A percentile compares a stretch with the other conserved stretches of the same genome.
Conservation (phyloP, 2,797 vertebrate species). For the Eulemur rubriventer region DNA sequence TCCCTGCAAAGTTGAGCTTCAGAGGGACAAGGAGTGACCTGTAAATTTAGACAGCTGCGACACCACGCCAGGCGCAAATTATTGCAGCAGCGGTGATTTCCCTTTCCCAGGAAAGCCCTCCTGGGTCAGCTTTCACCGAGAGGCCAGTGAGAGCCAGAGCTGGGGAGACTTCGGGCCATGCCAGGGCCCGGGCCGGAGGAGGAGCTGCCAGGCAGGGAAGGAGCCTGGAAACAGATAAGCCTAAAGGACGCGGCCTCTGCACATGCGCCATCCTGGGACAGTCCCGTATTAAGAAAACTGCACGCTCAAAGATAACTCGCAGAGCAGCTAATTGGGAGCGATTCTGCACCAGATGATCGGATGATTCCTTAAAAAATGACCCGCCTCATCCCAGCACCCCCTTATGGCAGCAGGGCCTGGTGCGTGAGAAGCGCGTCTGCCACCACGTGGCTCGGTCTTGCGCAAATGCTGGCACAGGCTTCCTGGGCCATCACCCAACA, state of each 20-base stretch:
- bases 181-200: rapidly evolving
- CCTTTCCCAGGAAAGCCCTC: conserved; percentile 54
- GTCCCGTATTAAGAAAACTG: rapidly evolving
- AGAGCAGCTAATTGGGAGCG: rapidly evolving
- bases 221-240: neutral
- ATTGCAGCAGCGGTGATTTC: conserved; percentile 81
- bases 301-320: rapidly evolving
- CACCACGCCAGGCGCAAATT: conserved; percentile 84
- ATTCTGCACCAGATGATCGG: rapidly evolving
- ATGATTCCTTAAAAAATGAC: rapidly evolving
- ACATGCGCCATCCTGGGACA: rapidly evolving
- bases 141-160: conserved; percentile 36
- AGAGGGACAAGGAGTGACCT: conserved; percentile 83
- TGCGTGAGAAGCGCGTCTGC: too few species aligned
- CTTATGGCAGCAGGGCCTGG: too few species aligned
- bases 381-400: too few species aligned
- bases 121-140: conserved; percentile 76
- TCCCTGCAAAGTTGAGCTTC: conserved; percentile 83
- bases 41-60: conserved; percentile 88
- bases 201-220: neutral
- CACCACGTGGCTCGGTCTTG: too few species aligned
- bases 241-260: too few species aligned
- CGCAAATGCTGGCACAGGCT: too few species aligned
- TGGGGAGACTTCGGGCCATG: neutral
- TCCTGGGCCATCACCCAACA: rapidly evolving